These are phyloP conservation scores for Varanus komodoensis DNA, from an alignment of 2,113 vertebrate species.

Conservation along the genomic window DNA sequence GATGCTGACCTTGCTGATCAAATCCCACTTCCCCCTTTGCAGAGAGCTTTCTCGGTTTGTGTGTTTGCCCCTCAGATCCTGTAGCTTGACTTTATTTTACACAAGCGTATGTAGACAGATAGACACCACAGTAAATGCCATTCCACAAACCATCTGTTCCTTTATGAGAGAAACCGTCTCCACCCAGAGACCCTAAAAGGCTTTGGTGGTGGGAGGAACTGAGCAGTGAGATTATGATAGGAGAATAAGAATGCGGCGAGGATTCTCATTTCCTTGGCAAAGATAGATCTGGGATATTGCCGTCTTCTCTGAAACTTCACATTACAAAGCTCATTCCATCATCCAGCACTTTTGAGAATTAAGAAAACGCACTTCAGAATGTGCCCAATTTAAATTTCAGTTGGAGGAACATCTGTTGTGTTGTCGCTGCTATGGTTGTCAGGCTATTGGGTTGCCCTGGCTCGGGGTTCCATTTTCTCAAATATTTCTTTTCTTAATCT, in stretches of 20 bases:
- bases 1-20: conserved; percentile 7
- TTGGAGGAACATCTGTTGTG: background rate
- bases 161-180: background rate
- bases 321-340: background rate
- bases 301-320: background rate
- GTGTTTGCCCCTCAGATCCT: background rate
- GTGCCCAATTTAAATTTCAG: background rate
- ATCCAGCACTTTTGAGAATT: background rate
- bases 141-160: background rate
- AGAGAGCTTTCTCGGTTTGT: background rate
- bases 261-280: background rate
- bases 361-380: background rate
- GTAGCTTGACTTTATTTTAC: background rate
- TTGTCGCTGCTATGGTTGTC: background rate
- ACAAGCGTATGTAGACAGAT: background rate
- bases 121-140: background rate
- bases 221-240: background rate
- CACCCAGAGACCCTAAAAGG: background rate
- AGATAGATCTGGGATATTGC: too few species aligned
- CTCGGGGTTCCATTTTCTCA: conserved; percentile 28
- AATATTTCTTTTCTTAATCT: conserved; percentile 42
- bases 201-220: too few species aligned
- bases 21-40: background rate
- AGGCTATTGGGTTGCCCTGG: background rate
- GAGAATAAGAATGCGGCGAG: background rate